phyloP scores from a whole-genome alignment of 2,797 vertebrate genomes.

The Enteromius viviparus region DNA sequence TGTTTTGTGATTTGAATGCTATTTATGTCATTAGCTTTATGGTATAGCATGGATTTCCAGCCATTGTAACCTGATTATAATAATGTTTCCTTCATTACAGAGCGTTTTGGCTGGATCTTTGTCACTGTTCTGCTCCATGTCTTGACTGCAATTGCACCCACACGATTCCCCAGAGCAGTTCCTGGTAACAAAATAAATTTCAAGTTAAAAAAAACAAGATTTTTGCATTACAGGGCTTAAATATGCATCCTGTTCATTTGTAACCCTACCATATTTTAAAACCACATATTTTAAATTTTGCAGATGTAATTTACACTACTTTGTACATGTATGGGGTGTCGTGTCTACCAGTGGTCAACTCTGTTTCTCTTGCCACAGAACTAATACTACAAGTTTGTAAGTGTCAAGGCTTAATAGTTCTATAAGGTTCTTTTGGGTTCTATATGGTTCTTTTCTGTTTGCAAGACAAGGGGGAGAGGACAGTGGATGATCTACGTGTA shows the following conservation, averaged over 20 bases:
- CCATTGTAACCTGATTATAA: not conserved
- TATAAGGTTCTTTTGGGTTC: not conserved
- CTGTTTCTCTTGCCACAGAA: constrained; percentile 26
- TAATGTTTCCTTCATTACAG: constrained; percentile 11
- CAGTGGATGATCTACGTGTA: constrained; percentile 30
- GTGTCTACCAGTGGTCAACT: constrained; percentile 15
- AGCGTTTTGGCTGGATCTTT: constrained; percentile 23
- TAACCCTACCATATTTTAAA: not conserved
- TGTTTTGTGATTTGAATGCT: not conserved
- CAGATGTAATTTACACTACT: constrained; percentile 9
- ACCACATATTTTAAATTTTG: not conserved
- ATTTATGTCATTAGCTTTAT: not conserved
- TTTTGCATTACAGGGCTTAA: not conserved
- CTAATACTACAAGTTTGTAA: constrained; percentile 16
- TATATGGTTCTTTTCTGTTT: not conserved
- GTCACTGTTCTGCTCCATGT: constrained; percentile 13
- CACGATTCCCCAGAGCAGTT: not conserved
- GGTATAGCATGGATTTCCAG: not conserved
- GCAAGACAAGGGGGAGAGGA: constrained; percentile 39
- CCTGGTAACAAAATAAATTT: not conserved
- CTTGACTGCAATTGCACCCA: not conserved
- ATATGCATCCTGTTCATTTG: too few species aligned
- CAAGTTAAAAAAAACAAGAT: not conserved
- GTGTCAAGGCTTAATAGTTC: not conserved
- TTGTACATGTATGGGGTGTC: constrained; percentile 36